Evolutionary conservation across 2,113 vertebrate species (phyloP).

Genomic region (Melanostigma gelatinosum): DNA sequence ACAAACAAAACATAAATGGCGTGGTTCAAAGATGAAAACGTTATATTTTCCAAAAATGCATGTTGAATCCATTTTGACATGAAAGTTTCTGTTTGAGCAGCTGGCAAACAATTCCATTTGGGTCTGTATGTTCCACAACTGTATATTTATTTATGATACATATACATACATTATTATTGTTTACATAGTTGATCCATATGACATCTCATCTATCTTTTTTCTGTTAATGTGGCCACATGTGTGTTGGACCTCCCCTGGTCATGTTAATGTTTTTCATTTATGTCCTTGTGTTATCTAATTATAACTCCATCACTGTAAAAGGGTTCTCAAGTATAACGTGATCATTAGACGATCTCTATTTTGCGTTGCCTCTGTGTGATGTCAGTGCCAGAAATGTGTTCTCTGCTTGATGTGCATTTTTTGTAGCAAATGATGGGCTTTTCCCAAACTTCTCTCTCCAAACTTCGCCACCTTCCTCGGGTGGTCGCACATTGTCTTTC

Average conservation of each 20-base stretch:
- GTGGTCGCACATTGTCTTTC: conserved; percentile 59
- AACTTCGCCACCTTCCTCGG: conserved; percentile 55
- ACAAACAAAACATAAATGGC: not conserved
- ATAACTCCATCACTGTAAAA: conserved; percentile 8
- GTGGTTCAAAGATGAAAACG: not conserved
- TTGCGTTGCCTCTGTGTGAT: conserved; percentile 26
- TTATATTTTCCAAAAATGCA: not conserved
- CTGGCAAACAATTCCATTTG: conserved; percentile 30
- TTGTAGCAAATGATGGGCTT: conserved; percentile 54
- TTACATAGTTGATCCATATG: conserved; percentile 48
- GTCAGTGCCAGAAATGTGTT: conserved; percentile 19
- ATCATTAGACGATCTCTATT: not conserved
- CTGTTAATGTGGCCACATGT: conserved; percentile 31
- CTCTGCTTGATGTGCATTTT: conserved; percentile 63
- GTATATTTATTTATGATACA: conserved; percentile 39
- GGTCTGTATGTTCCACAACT: conserved; percentile 25
- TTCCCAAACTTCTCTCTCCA: conserved; percentile 49
- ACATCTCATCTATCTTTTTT: conserved; percentile 27
- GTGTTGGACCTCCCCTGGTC: conserved; percentile 22
- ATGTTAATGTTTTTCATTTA: conserved; percentile 15
- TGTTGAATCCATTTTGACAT: not conserved
- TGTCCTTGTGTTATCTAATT: conserved; percentile 22
- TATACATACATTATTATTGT: conserved; percentile 39
- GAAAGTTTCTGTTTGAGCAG: not conserved
- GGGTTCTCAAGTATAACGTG: not conserved